Evolutionary conservation across 1,140 invertebrate genomes (phyloP), one percentile per base, ranked within the genome.

Genomic region (Drosophila jambulina): DNA sequence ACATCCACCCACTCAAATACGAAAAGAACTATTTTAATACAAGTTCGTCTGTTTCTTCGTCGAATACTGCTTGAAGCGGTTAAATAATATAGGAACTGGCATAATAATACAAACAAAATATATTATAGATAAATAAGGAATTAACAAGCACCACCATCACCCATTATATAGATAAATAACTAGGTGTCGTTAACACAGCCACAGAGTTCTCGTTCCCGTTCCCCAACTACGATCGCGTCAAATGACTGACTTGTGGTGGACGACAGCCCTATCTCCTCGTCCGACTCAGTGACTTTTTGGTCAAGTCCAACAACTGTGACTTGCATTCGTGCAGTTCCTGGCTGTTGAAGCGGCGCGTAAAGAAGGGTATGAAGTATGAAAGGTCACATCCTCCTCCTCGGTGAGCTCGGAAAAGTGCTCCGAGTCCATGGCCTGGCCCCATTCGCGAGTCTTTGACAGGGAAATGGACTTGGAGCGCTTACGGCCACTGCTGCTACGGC

Each of bases 321-420:
- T 98, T 97, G 86, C 98, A 98, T 93, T 99, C 98, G 91, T 97
- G 97, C 49, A 99, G 93, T 94, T 99, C 98, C 95, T 98, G 94
- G 58, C 98, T 97, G 25, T 98, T 99, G 87, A 99, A 98, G 74
- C 98, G 94, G 72, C 98, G 94, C 1, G 98, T 99, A 92, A 99
- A 99, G 92, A 99, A 99, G 7, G 98, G 98, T 75, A 97, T 98
- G 60, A 99, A 96, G 93, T 98, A 99, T 93, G 72, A n/a, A 94
- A 95, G 49, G 94, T 94, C 1, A 95, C 94, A 93, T 95, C 95
- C 93, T 99, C 98, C 88, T 99, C 98, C 93, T 99, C 98, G 0
- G 98, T 99, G 15, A 98, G 95, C 93, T 99, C 98, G 5, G 98
- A 99, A 48, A 99, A 93, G 94, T 99, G 98, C 92, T 99, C 98